phyloP scores from a whole-genome alignment of 2,888 invertebrate species.

The Conomelus anceps region DNA sequence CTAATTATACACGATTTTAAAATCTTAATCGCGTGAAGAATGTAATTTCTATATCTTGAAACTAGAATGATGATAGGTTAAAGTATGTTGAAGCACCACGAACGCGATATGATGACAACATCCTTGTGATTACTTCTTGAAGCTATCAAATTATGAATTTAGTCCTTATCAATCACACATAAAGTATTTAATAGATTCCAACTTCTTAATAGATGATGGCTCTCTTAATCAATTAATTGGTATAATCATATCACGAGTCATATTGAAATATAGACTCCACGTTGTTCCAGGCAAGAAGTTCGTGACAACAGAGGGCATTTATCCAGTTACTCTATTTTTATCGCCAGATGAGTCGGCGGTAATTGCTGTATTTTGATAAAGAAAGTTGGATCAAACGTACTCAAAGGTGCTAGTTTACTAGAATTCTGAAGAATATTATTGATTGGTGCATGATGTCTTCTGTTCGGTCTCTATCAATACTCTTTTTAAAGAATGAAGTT shows the following conservation, averaged over 20 bases:
- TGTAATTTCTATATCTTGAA: too few relatives aligned
- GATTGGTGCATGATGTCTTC: background rate
- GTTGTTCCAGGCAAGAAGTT: background rate
- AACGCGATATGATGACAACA: background rate
- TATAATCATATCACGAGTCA: background rate
- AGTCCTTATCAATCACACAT: background rate
- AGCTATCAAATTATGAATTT: background rate
- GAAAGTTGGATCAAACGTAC: background rate
- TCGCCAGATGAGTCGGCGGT: background rate
- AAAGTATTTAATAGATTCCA: background rate
- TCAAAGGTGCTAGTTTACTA: background rate
- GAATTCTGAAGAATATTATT: background rate
- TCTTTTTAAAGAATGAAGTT: background rate
- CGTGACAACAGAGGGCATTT: background rate
- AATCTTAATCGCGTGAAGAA: too few relatives aligned
- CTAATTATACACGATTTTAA: too few relatives aligned
- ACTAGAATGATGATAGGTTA: too few relatives aligned
- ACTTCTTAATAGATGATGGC: too few relatives aligned
- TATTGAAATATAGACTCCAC: background rate
- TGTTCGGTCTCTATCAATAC: background rate
- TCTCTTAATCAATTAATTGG: background rate
- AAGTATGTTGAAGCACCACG: too few relatives aligned
- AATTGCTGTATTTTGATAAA: background rate
- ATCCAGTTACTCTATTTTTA: background rate
- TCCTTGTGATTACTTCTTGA: background rate